phyloP scores from a whole-genome alignment of 2,797 vertebrate genomes.

The Luscinia luscinia region DNA sequence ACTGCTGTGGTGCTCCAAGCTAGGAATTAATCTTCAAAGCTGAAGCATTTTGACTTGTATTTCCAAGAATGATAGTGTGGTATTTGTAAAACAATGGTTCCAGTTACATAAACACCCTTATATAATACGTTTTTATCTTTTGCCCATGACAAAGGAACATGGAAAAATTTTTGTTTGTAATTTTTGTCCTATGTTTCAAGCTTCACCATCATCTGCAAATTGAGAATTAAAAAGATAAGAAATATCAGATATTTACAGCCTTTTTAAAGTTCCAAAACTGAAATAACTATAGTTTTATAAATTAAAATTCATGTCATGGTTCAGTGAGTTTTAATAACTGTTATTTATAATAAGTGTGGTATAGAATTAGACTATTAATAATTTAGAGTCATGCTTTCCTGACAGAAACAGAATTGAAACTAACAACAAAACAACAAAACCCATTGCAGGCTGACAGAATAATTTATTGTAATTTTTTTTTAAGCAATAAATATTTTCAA shows the following conservation, averaged over 20 bases:
- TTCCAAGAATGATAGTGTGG: not conserved
- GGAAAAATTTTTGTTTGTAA: not conserved
- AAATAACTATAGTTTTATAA: slow-evolving; percentile 30
- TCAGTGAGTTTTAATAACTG: slow-evolving; percentile 71
- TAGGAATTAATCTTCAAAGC: slow-evolving; percentile 13
- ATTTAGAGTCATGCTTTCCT: slow-evolving; percentile 46
- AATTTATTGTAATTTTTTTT: not conserved
- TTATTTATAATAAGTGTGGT: slow-evolving; percentile 54
- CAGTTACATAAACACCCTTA: not conserved
- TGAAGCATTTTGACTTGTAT: not conserved
- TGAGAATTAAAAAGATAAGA: not conserved
- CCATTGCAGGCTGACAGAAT: not conserved
- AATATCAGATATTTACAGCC: not conserved
- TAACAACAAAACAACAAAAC: not conserved
- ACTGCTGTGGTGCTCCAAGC: not conserved
- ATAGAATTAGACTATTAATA: slow-evolving; percentile 45
- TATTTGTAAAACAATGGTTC: not conserved
- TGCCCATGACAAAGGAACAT: not conserved
- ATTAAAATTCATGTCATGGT: slow-evolving; percentile 48
- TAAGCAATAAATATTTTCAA: not conserved
- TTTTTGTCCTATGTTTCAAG: not conserved
- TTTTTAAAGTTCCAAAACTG: slow-evolving; percentile 13
- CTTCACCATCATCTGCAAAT: not conserved
- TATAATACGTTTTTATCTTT: not conserved
- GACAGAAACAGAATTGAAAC: slow-evolving; percentile 8